These are phyloP conservation scores for Leistus spinibarbis DNA, from an alignment of 2,888 invertebrate genomes.

Conservation along the genomic window DNA sequence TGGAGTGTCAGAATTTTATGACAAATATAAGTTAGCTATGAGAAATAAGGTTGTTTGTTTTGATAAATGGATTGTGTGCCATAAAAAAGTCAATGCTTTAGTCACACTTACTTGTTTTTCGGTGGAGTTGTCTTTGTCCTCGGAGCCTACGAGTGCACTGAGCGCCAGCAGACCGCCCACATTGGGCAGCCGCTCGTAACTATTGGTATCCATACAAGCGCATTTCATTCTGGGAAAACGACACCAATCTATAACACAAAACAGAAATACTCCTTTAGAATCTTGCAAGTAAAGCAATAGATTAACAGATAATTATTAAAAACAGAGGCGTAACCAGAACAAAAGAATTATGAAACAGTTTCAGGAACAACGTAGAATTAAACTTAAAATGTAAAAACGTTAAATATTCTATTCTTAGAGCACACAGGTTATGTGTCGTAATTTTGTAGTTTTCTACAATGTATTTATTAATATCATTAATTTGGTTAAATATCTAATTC, in stretches of 20 bases:
- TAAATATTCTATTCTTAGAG: no score
- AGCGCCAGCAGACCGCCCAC: conserved; percentile 45
- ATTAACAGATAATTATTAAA: neutral
- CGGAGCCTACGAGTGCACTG: conserved; percentile 43
- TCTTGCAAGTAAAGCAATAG: conserved; percentile 12
- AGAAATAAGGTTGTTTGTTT: neutral
- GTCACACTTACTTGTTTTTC: conserved; percentile 47
- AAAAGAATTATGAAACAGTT: no score
- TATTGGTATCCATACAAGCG: conserved; percentile 49
- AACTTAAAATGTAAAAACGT: no score
- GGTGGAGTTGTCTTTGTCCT: conserved; percentile 47
- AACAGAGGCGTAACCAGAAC: no score
- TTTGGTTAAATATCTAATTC: no score
- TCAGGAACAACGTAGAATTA: no score
- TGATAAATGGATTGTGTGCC: neutral
- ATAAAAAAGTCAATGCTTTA: neutral
- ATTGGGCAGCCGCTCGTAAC: conserved; percentile 50
- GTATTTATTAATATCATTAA: no score
- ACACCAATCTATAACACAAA: conserved; percentile 51
- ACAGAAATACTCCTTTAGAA: conserved; percentile 20
- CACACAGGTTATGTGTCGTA: no score
- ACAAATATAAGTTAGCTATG: no score
- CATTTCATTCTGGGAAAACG: conserved; percentile 53
- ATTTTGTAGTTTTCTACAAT: no score
- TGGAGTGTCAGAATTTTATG: no score